Percentiles rank a stretch among this genome's conserved stretches.
Evolutionary conservation across 2,113 vertebrate genomes (phyloP).

Genomic region (Chitala chitala): DNA sequence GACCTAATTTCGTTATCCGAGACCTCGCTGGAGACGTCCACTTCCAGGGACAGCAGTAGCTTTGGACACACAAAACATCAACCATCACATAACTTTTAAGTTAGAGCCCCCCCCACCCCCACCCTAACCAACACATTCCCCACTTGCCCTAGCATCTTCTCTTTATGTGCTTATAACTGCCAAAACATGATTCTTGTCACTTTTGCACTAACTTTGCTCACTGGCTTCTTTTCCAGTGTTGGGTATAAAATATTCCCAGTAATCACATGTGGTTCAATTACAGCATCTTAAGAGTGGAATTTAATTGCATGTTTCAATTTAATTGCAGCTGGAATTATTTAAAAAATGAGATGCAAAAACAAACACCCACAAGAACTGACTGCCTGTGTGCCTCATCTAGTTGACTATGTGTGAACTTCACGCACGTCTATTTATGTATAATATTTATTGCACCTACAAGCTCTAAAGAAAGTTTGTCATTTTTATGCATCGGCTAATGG

Average conservation of each 20-base stretch:
- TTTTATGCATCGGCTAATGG: too few species aligned
- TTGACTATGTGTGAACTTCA: too few species aligned
- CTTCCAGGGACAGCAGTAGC: too few species aligned
- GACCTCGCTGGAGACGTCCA: too few species aligned
- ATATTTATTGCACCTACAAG: too few species aligned
- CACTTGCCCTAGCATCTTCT: background rate
- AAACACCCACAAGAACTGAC: too few species aligned
- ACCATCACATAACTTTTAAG: too few species aligned
- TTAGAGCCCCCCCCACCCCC: background rate
- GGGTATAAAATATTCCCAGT: background rate
- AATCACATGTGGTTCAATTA: background rate
- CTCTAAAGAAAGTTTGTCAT: too few species aligned
- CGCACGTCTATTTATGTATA: too few species aligned
- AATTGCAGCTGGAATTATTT: background rate
- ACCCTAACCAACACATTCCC: background rate
- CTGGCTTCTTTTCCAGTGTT: conserved; percentile 1
- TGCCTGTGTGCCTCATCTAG: background rate
- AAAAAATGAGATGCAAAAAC: background rate
- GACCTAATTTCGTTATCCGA: too few species aligned
- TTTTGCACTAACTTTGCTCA: background rate
- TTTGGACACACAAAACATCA: too few species aligned
- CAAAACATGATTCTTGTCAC: background rate
- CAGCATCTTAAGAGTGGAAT: background rate
- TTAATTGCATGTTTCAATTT: conserved; percentile 9
- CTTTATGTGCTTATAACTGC: background rate